These are phyloP conservation scores for Agrilus cyanescens DNA, from an alignment of 2,888 invertebrate species.

Conservation along the genomic window DNA sequence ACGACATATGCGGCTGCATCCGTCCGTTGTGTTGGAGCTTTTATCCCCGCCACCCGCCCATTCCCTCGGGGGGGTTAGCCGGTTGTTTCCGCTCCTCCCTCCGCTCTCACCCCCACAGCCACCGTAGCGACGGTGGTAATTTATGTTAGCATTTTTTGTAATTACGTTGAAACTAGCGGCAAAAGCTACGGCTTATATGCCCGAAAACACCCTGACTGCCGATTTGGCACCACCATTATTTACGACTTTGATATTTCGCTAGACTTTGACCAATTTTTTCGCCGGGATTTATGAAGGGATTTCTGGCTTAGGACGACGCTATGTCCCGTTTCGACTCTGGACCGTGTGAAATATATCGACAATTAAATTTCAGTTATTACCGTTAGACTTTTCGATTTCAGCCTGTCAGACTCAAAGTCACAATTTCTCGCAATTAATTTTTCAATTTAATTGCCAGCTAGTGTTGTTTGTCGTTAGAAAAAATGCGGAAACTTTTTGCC, in stretches of 20 bases:
- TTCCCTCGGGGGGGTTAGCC: conserved; percentile 9
- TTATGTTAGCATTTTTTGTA: conserved; percentile 25
- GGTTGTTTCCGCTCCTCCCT: conserved; percentile 18
- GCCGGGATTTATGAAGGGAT: conserved; percentile 13
- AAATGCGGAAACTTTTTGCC: too few species aligned
- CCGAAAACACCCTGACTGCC: conserved; percentile 8
- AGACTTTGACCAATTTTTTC: conserved; percentile 15
- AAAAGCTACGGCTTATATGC: conserved; percentile 11
- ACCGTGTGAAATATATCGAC: too few species aligned
- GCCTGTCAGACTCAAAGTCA: too few species aligned
- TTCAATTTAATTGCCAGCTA: too few species aligned
- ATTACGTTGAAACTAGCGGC: conserved; percentile 19
- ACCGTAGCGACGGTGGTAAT: conserved; percentile 16
- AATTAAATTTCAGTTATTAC: too few species aligned
- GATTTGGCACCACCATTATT: conserved; percentile 19
- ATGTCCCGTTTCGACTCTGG: conserved; percentile 2
- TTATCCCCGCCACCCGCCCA: conserved; percentile 18
- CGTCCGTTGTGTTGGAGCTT: conserved; percentile 18
- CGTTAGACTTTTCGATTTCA: too few species aligned
- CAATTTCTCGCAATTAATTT: too few species aligned
- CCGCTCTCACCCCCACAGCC: conserved; percentile 1
- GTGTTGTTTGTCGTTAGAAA: too few species aligned
- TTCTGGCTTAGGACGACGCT: conserved; percentile 3
- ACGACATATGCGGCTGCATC: conserved; percentile 34
- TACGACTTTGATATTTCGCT: conserved; percentile 16